phyloP scores from a whole-genome alignment of 2,888 invertebrate genomes.

The Teleogryllus oceanicus region DNA sequence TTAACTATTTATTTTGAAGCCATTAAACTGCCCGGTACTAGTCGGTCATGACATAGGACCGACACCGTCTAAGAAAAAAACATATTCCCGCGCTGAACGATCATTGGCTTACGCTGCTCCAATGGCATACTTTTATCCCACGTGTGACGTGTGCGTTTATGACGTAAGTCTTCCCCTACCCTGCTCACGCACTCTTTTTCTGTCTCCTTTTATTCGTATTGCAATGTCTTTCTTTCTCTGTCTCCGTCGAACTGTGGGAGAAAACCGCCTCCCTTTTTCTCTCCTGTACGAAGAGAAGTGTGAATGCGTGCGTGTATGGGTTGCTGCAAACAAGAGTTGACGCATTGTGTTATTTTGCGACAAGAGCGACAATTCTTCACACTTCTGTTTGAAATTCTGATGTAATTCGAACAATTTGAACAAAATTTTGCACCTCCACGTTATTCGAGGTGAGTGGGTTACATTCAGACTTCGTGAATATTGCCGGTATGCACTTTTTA shows the following conservation, averaged over 20 bases:
- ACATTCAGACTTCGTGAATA: too few species aligned
- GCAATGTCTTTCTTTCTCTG: conserved; percentile 28
- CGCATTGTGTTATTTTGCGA: too few species aligned
- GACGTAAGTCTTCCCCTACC: conserved; percentile 26
- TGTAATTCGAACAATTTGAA: too few species aligned
- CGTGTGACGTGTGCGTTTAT: conserved; percentile 27
- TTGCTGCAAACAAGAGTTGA: too few species aligned
- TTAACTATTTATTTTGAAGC: too few species aligned
- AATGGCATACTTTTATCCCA: not conserved
- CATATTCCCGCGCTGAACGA: conserved; percentile 26
- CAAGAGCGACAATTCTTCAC: too few species aligned
- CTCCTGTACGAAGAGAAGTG: not conserved
- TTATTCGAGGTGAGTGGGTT: too few species aligned
- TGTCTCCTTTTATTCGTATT: not conserved
- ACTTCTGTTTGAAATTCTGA: too few species aligned
- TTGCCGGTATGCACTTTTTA: too few species aligned
- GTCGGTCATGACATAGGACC: too few species aligned
- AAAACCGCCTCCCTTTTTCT: not conserved
- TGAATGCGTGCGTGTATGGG: not conserved
- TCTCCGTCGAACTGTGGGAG: conserved; percentile 12
- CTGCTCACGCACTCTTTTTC: conserved; percentile 20
- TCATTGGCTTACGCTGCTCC: conserved; percentile 19
- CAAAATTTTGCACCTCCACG: too few species aligned
- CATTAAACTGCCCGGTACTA: too few species aligned
- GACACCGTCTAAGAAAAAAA: not conserved